These are phyloP conservation scores for Strongylocentrotus purpuratus DNA, from an alignment of 35 echinoderm and acorn worm species.

Conservation along the genomic window DNA sequence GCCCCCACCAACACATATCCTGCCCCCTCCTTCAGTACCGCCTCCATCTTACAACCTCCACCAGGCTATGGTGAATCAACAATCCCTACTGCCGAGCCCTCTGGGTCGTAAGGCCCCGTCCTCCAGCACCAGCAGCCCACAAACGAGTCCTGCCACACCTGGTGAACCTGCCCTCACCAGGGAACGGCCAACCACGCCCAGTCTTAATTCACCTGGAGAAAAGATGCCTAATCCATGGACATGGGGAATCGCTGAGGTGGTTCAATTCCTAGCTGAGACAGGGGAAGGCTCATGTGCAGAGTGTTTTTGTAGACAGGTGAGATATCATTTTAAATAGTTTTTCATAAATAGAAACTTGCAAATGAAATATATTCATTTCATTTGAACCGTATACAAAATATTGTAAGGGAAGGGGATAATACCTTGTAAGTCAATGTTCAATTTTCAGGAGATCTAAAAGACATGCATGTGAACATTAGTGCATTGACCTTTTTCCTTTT, in stretches of 20 bases:
- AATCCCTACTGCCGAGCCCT: conserved; percentile 47
- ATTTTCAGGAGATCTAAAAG: no score
- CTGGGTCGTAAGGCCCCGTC: neutral
- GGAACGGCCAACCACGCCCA: neutral
- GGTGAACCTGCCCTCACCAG: conserved; percentile 15
- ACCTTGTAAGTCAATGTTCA: no score
- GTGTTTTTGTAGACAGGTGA: conserved; percentile 93
- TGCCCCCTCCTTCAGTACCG: conserved; percentile 21
- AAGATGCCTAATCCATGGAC: conserved; percentile 70
- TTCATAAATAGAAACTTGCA: no score
- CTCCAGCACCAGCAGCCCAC: conserved; percentile 54
- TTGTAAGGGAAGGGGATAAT: no score
- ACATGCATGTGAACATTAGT: no score
- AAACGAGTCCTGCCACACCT: conserved; percentile 35
- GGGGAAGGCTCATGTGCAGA: conserved; percentile 89
- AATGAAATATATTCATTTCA: no score
- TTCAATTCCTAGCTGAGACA: conserved; percentile 91
- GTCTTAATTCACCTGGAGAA: neutral
- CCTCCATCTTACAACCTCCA: conserved; percentile 22
- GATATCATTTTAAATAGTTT: neutral
- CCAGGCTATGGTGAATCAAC: conserved; percentile 19
- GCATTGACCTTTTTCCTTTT: no score
- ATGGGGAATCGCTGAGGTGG: conserved; percentile 85
- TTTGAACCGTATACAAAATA: no score
- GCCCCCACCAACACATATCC: neutral